Base-by-base conservation (phyloP, 2,113 vertebrate genomes). In the Amia ocellicauda region DNA sequence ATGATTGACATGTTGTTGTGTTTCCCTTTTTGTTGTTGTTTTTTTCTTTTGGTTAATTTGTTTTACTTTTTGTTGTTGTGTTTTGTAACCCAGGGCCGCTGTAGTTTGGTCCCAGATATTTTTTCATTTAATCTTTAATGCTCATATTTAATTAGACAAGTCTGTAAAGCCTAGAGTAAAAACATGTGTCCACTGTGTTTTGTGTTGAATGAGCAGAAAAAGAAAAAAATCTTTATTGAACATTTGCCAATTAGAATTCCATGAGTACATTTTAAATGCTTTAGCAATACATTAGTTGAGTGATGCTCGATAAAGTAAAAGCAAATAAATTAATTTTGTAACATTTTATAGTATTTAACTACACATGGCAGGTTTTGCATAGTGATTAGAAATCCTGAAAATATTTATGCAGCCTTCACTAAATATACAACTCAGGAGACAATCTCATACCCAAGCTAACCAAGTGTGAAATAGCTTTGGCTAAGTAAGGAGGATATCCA, bases 401-500 rank as follows among this genome's bases (percentile, higher is more conserved):
- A 83, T 82, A 81, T 87, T 88, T 86, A 78, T 78, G 81, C 83
- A 79, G 76, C 69, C 63, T 52, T 47, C 45, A 69, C 80, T 80
- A 82, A 85, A 86, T 84, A 81, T 85, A 84, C 81, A 82, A 75
- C 78, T 76, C 74, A 72, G 76, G 83, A 88, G 86, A 90, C 78
- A 69, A 80, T 83, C 84, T 85, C 79, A 83, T 84, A 80, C 79
- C 66, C 69, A 52, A 76, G 72, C 80, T 88, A 89, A 83, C 88
- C 85, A 89, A 85, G 83, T 90, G 88, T 89, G 86, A 88, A 90
- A 90, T 90, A 85, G 85, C 85, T 88, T 86, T 83, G 79, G 84
- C 83, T 86, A 86, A 86, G 83, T 86, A 85, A 81, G 64, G 80
- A 80, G 80, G 80, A 81, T 84, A 81, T 83, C 84, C 83, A 89